Conservation (phyloP, 2,113 vertebrate genomes). For the Todiramphus saurophagus region DNA sequence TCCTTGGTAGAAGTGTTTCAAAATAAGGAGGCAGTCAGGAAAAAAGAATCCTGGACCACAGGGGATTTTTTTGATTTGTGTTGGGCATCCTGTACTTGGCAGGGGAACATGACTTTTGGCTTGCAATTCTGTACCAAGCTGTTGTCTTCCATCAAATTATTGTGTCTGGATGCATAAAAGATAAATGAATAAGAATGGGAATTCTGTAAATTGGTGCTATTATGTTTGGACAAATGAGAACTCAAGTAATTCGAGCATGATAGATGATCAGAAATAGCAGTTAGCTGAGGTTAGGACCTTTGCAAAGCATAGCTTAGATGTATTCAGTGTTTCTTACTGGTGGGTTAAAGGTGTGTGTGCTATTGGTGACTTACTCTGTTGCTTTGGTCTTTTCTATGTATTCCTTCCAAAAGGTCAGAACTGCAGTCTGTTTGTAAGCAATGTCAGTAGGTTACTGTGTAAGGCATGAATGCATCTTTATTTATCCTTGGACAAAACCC, state of each 20-base stretch:
- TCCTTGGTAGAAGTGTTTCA: neutral
- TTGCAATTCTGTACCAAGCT: neutral
- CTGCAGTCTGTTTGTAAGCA: neutral
- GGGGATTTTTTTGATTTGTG: neutral
- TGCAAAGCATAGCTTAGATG: neutral
- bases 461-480: neutral
- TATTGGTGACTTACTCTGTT: neutral
- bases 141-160: neutral
- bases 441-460: neutral
- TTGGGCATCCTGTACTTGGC: neutral
- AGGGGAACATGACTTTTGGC: neutral
- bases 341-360: neutral
- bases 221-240: neutral
- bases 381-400: neutral
- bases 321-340: neutral
- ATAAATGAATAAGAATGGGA: neutral
- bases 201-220: neutral
- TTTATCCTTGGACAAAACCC: neutral
- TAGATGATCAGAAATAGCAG: neutral
- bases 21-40: neutral
- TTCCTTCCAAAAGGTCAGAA: neutral
- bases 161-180: neutral
- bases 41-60: neutral
- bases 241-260: neutral
- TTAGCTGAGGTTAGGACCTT: neutral